These are phyloP conservation scores for Cyprinodon diabolis DNA, from an alignment of 2,797 vertebrate species.

Conservation along the genomic window DNA sequence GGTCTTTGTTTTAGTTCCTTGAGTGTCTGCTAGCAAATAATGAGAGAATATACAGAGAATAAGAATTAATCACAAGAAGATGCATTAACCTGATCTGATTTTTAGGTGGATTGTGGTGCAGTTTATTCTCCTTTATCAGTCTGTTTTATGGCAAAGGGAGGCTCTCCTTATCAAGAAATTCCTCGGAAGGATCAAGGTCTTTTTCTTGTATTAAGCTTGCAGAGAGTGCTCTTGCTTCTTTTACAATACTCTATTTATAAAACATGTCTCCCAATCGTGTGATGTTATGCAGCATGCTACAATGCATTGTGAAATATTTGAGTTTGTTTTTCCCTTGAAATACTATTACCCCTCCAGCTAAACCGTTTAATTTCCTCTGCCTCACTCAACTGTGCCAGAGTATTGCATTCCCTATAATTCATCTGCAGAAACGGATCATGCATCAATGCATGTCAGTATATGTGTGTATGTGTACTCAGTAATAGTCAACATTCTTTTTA, in stretches of 20 bases:
- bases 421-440: conserved; percentile 60
- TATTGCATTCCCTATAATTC: conserved; percentile 63
- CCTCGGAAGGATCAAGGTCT: conserved; percentile 38
- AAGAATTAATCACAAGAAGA: conserved; percentile 4
- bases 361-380: conserved; percentile 66
- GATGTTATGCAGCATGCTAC: conserved; percentile 47
- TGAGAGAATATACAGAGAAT: background rate
- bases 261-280: conserved; percentile 55
- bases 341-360: conserved; percentile 58
- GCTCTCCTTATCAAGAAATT: conserved; percentile 26
- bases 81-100: conserved; percentile 3
- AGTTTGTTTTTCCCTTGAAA: conserved; percentile 54
- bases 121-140: background rate
- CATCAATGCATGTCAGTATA: conserved; percentile 4
- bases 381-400: conserved; percentile 39
- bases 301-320: conserved; percentile 65
- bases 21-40: background rate
- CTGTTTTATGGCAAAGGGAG: background rate
- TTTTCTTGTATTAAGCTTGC: conserved; percentile 33
- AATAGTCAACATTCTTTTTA: conserved; percentile 65
- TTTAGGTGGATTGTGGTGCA: background rate
- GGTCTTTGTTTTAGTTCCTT: conserved; percentile 39
- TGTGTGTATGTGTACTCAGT: conserved; percentile 26
- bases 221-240: conserved; percentile 41
- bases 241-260: conserved; percentile 40